Evolutionary conservation across 2,797 vertebrate genomes (phyloP).

Genomic region (Cuniculus paca): DNA sequence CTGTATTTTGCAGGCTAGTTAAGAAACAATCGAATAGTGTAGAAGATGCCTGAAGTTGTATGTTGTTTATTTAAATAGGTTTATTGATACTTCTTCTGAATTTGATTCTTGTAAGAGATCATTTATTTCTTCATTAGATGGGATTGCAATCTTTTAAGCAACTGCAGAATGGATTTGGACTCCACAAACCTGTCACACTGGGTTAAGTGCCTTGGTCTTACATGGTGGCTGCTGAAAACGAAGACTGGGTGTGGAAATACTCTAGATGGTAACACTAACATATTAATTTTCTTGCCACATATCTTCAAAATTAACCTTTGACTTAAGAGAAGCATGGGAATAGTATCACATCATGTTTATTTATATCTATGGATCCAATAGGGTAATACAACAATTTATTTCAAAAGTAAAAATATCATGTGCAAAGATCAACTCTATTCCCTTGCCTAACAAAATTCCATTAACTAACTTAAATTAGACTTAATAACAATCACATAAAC

Average conservation of each 20-base stretch:
- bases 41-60: slow-evolving; percentile 76
- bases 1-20: slow-evolving; percentile 79
- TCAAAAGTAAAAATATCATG: slow-evolving; percentile 87
- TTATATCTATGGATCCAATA: slow-evolving; percentile 77
- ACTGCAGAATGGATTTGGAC: slow-evolving; percentile 82
- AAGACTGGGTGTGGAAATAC: slow-evolving; percentile 68
- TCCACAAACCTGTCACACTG: slow-evolving; percentile 80
- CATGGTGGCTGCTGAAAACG: slow-evolving; percentile 58
- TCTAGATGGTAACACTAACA: slow-evolving; percentile 62
- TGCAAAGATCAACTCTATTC: slow-evolving; percentile 86
- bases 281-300: slow-evolving; percentile 63
- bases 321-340: not conserved
- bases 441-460: slow-evolving; percentile 89
- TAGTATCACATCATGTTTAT: slow-evolving; percentile 60
- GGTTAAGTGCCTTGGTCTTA: slow-evolving; percentile 76
- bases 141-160: slow-evolving; percentile 87
- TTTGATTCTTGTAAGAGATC: slow-evolving; percentile 85
- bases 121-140: slow-evolving; percentile 89
- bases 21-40: slow-evolving; percentile 83
- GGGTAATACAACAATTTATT: slow-evolving; percentile 82
- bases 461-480: slow-evolving; percentile 88
- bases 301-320: slow-evolving; percentile 55
- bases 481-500: slow-evolving; percentile 89
- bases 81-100: slow-evolving; percentile 83
- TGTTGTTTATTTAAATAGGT: slow-evolving; percentile 85